Base-by-base conservation (phyloP, 2,888 invertebrate genomes). In the Galerucella calmariensis region DNA sequence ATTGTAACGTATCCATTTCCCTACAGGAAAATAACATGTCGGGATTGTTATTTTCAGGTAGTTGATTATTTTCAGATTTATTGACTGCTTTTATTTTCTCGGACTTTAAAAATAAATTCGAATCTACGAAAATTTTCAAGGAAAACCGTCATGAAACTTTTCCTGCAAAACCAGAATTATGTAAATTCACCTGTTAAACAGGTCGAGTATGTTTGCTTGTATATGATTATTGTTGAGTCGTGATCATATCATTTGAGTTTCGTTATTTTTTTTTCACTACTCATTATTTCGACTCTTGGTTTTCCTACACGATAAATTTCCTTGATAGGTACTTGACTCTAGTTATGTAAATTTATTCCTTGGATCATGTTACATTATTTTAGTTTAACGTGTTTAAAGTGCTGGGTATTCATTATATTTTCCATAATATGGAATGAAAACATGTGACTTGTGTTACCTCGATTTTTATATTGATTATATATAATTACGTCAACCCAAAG, bases 1-100 rank as follows among this genome's bases (percentile, higher is more conserved):
- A 79, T 80, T 79, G 73, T 76, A 75, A 74, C 73, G 70, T 78
- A 77, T 77, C 74, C 69, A 73, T 77, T 75, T 76, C 69, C 70
- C 59, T 69, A 69, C 63, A 59, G 66, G 69, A 73, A 76, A 78
- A 77, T 75, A 63, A 73, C 66, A 78, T 20, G 24, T 35, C 69
- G 11, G 27, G 44, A 3, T 35, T 67, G 46, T 75, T 69, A 74
- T 75, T 77, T 73, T 66, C 56, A 72, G 69, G 74, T 76, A 65
- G 73, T 76, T 78, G 69, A 77, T 77, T 75, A 76, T 76, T 73
- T 75, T 69, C 41, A 53, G 61, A 76, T 73, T 75, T 75, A 75
- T 77, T 70, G 71, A 63, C 56, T 35, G 46, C 11, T 35, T 61
- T 27, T 35, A 35, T 70, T 51, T 69, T 72, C 24, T 69, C 35